These are phyloP conservation scores for Mystacornis crossleyi DNA, from an alignment of 2,113 vertebrate species.

Conservation along the genomic window DNA sequence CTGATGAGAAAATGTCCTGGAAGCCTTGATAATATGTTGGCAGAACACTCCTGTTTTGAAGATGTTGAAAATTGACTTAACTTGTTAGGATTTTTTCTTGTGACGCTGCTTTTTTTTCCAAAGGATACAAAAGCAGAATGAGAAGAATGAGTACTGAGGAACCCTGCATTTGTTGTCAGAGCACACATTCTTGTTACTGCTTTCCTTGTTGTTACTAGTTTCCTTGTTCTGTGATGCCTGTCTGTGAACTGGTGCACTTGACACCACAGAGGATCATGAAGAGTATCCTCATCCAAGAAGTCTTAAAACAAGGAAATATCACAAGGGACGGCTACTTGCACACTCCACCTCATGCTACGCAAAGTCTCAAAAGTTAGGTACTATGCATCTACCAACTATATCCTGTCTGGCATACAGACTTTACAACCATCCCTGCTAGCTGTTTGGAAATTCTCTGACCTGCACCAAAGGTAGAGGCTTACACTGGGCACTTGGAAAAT, in stretches of 20 bases:
- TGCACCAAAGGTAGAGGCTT: neutral
- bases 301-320: neutral
- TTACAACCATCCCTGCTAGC: neutral
- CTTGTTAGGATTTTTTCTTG: neutral
- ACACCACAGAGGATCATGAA: neutral
- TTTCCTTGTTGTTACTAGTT: neutral
- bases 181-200: neutral
- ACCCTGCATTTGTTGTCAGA: neutral
- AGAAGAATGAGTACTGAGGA: neutral
- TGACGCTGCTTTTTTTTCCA: neutral
- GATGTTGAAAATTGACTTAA: neutral
- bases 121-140: neutral
- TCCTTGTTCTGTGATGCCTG: neutral
- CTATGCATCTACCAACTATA: neutral
- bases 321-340: neutral
- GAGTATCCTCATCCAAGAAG: neutral
- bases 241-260: neutral
- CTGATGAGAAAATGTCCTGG: neutral
- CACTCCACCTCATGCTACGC: neutral
- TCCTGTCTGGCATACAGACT: neutral
- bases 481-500: neutral
- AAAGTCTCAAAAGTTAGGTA: neutral
- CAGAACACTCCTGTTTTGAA: conserved; percentile 16
- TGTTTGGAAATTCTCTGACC: neutral
- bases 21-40: neutral